Conservation (phyloP, 2,797 vertebrate species). For the Arremon brunneinucha region DNA sequence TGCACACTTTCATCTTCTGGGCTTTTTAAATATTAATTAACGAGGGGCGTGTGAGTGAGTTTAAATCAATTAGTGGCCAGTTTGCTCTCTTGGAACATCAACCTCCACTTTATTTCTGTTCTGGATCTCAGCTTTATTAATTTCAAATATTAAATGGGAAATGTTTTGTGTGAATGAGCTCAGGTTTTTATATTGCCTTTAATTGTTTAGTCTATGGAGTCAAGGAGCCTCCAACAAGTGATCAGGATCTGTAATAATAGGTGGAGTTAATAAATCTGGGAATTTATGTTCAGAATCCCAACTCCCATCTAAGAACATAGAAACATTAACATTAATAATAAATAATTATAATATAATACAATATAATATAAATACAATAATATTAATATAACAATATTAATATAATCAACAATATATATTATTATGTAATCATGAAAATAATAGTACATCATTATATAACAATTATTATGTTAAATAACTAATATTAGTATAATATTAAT, state of each 20-base stretch:
- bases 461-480: background rate
- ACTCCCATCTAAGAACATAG: background rate
- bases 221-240: background rate
- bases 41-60: background rate
- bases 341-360: too few species aligned
- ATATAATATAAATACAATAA: background rate
- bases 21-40: background rate
- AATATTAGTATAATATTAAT: background rate
- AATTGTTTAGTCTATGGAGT: background rate
- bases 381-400: too few species aligned
- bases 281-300: background rate
- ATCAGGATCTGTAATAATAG: background rate
- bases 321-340: background rate
- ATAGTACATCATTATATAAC: too few species aligned
- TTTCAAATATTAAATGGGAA: conserved; percentile 5
- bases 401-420: background rate
- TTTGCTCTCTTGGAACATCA: conserved; percentile 18
- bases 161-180: background rate
- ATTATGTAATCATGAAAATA: too few species aligned
- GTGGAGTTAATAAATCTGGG: background rate
- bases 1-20: background rate
- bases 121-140: conserved; percentile 15
- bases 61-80: conserved; percentile 1
- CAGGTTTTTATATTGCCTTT: background rate
- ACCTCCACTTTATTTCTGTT: conserved; percentile 1